Conservation (phyloP, 2,888 invertebrate species). For the Uloborus plumipes region DNA sequence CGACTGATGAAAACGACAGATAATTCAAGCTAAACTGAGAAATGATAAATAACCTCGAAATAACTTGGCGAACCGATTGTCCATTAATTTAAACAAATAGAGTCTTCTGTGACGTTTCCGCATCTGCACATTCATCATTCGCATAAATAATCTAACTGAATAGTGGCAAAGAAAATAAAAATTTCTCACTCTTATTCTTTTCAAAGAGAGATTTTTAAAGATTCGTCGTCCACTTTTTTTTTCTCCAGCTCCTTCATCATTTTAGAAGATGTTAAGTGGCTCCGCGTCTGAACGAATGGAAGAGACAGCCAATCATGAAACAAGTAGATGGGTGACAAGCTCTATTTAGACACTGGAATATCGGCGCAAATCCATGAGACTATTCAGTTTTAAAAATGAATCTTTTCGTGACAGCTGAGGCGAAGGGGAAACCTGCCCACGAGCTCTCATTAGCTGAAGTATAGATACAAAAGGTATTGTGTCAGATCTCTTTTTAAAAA, state of each 20-base stretch:
- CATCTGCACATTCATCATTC: conserved; percentile 45
- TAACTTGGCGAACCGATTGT: conserved; percentile 35
- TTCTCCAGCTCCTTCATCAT: conserved; percentile 33
- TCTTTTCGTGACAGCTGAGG: conserved; percentile 26
- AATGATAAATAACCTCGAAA: conserved; percentile 48
- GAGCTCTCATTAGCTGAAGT: conserved; percentile 42
- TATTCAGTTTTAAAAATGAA: conserved; percentile 18
- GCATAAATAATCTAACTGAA: conserved; percentile 53
- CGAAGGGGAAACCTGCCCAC: conserved; percentile 20
- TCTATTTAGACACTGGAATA: conserved; percentile 36
- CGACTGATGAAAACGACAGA: conserved; percentile 19
- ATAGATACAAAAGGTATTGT: conserved; percentile 36
- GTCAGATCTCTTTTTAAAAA: conserved; percentile 4
- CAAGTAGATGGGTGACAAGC: conserved; percentile 41
- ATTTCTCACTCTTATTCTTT: conserved; percentile 23
- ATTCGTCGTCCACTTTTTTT: conserved; percentile 41
- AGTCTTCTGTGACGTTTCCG: conserved; percentile 45
- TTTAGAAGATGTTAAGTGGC: conserved; percentile 51
- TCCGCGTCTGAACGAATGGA: conserved; percentile 30
- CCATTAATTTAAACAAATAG: conserved; percentile 63
- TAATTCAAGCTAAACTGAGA: conserved; percentile 15
- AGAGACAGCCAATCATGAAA: conserved; percentile 37
- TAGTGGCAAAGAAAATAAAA: conserved; percentile 38
- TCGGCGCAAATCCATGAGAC: conserved; percentile 13
- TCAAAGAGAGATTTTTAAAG: conserved; percentile 32